Evolutionary conservation across 2,113 vertebrate genomes (phyloP), one percentile per base, ranked within the genome.

Genomic region (Otolemur garnettii): DNA sequence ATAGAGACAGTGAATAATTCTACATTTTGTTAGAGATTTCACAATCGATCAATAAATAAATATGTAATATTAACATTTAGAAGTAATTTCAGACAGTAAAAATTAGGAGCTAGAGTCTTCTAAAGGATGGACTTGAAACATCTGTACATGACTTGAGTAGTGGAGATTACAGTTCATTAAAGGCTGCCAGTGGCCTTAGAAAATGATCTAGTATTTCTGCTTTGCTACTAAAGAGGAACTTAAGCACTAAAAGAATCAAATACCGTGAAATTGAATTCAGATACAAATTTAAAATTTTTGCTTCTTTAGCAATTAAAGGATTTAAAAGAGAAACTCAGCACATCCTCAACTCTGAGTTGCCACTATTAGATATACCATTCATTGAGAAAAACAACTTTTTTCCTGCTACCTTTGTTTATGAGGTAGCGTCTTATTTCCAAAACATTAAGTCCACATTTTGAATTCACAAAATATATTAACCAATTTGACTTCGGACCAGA

Each of bases 371-470:
- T 21, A 77, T 2, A 45, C 18, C 18, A 84, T 75, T 80, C 24
- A 57, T 57, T 78, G 78, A 71, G 74, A 72, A 80, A n/a, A 30
- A 50, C 45, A 87, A 78, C 15, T 13, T 91, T 59, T 93, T 89
- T 26, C 26, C 53, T 86, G 9, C 57, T 91, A 93, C 35, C 42
- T 69, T 68, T 68, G 28, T 68, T 81, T 85, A 78, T 26, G 64
- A 55, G 33, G 8, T 45, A 15, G 10, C 21, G 24, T 33, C 18
- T 75, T 64, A 87, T 79, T 95, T 84, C 50, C 69, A 50, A 88
- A 94, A 91, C 26, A 55, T 72, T 86, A 90, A 87, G 18, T 33
- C 38, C 78, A 7, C 57, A 85, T 82, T 93, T 80, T 86, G 95
- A 94, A 79, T 87, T 15, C 77, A 81, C 15, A 90, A 72, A 64